Evolutionary conservation across 2,888 invertebrate genomes (phyloP), one percentile per base, ranked within the genome.

Genomic region (Chalcosyrphus nemorum): DNA sequence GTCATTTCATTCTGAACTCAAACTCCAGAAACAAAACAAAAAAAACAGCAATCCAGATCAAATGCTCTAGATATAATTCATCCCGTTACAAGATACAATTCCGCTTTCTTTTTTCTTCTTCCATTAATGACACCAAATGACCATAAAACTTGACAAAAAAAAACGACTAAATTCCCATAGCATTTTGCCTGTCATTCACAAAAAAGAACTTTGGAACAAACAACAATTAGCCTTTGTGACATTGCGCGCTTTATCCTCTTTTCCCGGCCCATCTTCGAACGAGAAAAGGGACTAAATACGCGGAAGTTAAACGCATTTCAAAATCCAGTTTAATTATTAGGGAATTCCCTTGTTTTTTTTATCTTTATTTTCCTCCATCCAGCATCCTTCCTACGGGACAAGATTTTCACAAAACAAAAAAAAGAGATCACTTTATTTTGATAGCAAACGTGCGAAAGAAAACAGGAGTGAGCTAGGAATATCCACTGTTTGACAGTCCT

Each of bases 141-240:
- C 80, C 59, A 52, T 72, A 82, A 82, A 71, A 59, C 9, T 27
- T 4, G 19, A 38, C 24, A 54, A 61, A 59, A 56, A n/a, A 15
- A 17, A 65, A n/a, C n/a, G n/a, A n/a, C n/a, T n/a, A n/a, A 77
- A 71, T 72, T 72, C 76, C 65, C 75, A 74, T 76, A 38, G n/a
- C 47, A 29, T 9, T 45, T 9, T 43, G 35, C 66, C 74, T 52
- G 43, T 59, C 78, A 84, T 78, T 70, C 72, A 84, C 47, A 47
- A 71, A 72, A 61, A 5, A 29, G 2, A n/a, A 32, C 43, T 38
- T 56, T 27, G 70, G 54, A 52, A 68, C 77, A 82, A 72, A 84
- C 80, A 80, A 70, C 84, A 84, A 84, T 84, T 84, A 84, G 84
- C 80, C 84, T 80, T 56, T 84, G 80, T 84, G 84, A 84, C 84